phyloP scores from a whole-genome alignment of 1,140 invertebrate genomes.

The Bombus soroeensis region DNA sequence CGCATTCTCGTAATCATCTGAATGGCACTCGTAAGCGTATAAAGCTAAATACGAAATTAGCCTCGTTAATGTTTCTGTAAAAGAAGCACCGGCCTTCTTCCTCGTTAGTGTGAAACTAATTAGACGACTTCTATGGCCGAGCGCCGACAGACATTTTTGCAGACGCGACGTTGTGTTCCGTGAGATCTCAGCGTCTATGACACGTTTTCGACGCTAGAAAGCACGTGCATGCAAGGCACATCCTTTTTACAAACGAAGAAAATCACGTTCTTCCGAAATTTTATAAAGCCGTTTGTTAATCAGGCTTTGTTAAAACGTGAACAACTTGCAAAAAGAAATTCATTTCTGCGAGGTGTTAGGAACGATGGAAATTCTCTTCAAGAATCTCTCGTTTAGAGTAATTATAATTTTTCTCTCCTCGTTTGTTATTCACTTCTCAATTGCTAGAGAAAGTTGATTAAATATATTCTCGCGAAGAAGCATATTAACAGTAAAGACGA shows the following conservation, averaged over 20 bases:
- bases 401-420: neutral
- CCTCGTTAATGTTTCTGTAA: constrained; percentile 55
- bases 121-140: constrained; percentile 47
- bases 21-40: constrained; percentile 54
- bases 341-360: neutral
- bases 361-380: neutral
- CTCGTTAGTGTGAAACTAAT: constrained; percentile 68
- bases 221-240: neutral
- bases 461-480: neutral
- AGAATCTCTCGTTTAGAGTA: neutral
- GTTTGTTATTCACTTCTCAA: neutral
- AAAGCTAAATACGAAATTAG: constrained; percentile 67
- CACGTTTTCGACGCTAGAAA: neutral
- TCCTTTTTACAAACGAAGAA: neutral
- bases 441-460: neutral
- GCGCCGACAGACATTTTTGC: constrained; percentile 15
- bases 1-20: constrained; percentile 51
- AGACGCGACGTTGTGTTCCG: constrained; percentile 6
- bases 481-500: neutral
- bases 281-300: neutral
- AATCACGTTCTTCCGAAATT: neutral
- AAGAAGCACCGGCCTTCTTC: constrained; percentile 35
- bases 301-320: neutral
- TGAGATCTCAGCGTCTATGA: no score
- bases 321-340: neutral